phyloP scores from a whole-genome alignment of 2,113 vertebrate species.

The Tyto alba region DNA sequence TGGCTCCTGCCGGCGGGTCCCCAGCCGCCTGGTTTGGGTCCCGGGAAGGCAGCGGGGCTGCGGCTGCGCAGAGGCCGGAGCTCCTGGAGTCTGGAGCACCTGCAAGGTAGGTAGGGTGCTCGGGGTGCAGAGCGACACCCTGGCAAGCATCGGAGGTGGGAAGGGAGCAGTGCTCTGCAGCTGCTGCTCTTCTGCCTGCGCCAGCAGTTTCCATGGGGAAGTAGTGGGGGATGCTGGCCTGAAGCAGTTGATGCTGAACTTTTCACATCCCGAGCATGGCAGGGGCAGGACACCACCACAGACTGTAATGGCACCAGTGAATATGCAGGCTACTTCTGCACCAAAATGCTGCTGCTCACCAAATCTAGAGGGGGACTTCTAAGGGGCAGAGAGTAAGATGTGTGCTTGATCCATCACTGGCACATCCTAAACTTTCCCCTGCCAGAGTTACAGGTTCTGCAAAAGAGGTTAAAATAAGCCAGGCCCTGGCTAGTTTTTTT shows the following conservation, averaged over 20 bases:
- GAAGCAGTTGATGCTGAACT: background rate
- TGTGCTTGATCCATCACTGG: background rate
- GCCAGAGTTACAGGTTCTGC: background rate
- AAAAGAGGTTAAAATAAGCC: background rate
- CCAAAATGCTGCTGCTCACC: background rate
- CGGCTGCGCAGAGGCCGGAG: background rate
- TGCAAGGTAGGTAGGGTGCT: background rate
- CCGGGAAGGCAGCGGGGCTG: background rate
- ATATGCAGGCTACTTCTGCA: background rate
- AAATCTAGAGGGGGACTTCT: background rate
- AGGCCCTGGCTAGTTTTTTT: background rate
- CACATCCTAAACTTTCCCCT: background rate
- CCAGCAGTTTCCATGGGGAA: background rate
- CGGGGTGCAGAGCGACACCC: accelerated
- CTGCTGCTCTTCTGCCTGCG: background rate
- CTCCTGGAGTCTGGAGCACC: background rate
- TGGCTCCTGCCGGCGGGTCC: background rate
- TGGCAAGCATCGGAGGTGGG: background rate
- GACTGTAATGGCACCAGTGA: background rate
- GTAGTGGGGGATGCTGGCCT: background rate
- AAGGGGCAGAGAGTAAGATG: background rate
- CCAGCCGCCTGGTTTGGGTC: background rate
- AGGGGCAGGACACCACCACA: background rate
- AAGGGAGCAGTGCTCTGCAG: background rate
- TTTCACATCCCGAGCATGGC: accelerated